Percentiles rank a stretch among this genome's conserved stretches.
phyloP scores from a whole-genome alignment of 1,140 invertebrate genomes.

The Orius insidiosus region DNA sequence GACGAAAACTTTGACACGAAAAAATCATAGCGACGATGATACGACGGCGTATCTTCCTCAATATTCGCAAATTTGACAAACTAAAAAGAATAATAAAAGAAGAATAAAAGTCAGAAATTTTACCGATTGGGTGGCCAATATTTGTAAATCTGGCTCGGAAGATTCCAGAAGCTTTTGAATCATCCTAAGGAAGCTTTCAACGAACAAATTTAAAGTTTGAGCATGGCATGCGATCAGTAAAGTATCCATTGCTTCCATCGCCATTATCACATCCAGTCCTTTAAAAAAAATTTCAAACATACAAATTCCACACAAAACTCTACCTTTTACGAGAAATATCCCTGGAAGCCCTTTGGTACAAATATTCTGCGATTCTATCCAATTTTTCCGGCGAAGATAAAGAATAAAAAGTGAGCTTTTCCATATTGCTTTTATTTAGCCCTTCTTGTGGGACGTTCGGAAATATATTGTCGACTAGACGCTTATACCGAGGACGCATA shows the following conservation, averaged over 20 bases:
- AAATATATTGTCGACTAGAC: constrained; percentile 93
- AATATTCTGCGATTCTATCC: constrained; percentile 92
- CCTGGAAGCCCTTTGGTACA: constrained; percentile 78
- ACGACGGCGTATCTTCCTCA: constrained; percentile 96
- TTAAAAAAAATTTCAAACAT: constrained; percentile 23
- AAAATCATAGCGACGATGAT: constrained; percentile 96
- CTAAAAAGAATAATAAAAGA: too few species aligned
- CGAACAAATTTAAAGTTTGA: constrained; percentile 90
- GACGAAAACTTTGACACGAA: constrained; percentile 97
- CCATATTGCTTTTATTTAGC: constrained; percentile 92
- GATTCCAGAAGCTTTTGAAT: constrained; percentile 93
- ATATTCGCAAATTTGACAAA: constrained; percentile 98
- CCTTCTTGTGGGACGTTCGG: constrained; percentile 82
- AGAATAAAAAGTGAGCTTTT: constrained; percentile 94
- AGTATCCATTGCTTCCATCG: constrained; percentile 97
- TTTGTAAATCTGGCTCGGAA: constrained; percentile 85
- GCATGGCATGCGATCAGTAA: constrained; percentile 84
- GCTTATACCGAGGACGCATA: constrained; percentile 79
- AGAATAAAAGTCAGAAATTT: too few species aligned
- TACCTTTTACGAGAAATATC: constrained; percentile 68
- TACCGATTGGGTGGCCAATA: constrained; percentile 71
- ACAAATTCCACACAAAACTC: not conserved
- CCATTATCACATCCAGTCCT: constrained; percentile 72
- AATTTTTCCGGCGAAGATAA: constrained; percentile 92
- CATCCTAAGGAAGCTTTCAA: constrained; percentile 96